Conservation (phyloP, 2,113 vertebrate species). For the Pseudois nayaur region DNA sequence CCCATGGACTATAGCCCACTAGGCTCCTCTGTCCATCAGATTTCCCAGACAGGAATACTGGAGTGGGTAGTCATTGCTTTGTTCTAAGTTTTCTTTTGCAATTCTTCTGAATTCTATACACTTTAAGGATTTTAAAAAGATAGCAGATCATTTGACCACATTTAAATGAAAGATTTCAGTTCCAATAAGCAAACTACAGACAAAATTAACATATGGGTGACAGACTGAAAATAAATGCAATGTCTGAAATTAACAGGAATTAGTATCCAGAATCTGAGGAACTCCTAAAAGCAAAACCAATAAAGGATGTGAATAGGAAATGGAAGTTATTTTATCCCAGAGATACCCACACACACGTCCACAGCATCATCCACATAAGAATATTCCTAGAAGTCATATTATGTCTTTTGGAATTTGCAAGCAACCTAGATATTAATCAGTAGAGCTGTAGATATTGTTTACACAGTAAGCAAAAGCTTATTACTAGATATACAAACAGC, state of each 20-base stretch:
- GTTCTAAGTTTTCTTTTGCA: not conserved
- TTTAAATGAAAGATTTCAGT: conserved; percentile 7
- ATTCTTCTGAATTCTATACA: not conserved
- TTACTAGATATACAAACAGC: not conserved
- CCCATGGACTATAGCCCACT: not conserved
- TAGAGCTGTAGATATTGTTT: not conserved
- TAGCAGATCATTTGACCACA: not conserved
- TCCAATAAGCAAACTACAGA: not conserved
- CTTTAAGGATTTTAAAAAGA: not conserved
- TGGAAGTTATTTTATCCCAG: not conserved
- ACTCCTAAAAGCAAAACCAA: not conserved
- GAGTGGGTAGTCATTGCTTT: not conserved
- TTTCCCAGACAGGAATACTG: not conserved
- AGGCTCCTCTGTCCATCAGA: not conserved
- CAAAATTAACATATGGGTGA: not conserved
- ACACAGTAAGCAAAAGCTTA: not conserved
- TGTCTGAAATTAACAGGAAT: not conserved
- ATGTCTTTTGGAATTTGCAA: not conserved
- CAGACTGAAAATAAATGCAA: not conserved
- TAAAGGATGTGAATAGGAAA: not conserved
- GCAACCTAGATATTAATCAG: not conserved
- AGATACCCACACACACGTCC: not conserved
- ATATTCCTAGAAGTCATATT: not conserved
- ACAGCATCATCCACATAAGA: not conserved
- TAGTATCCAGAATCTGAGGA: not conserved